A percentile compares a stretch with the other conserved stretches of the same genome.
Conservation (phyloP, 2,113 vertebrate genomes). For the Oreochromis spilurus region DNA sequence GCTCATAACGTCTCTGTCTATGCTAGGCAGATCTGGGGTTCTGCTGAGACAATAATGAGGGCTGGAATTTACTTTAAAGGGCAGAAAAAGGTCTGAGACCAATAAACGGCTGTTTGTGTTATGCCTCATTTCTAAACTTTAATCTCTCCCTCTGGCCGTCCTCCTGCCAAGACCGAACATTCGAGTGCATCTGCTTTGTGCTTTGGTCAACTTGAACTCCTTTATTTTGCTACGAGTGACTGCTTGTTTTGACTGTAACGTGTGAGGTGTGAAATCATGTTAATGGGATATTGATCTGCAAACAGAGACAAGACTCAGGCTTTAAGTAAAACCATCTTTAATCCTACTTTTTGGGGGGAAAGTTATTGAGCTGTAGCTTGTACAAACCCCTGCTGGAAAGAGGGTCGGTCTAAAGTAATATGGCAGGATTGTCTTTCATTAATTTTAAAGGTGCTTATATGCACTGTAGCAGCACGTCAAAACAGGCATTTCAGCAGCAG, state of each 20-base stretch:
- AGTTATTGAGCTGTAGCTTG: background rate
- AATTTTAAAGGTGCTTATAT: background rate
- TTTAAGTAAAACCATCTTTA: background rate
- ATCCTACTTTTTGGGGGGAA: background rate
- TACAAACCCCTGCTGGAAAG: background rate
- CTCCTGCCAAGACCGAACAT: background rate
- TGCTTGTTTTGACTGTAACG: background rate
- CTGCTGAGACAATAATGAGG: background rate
- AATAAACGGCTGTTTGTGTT: background rate
- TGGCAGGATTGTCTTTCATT: background rate
- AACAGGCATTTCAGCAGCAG: background rate
- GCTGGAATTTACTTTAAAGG: background rate
- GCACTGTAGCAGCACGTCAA: background rate
- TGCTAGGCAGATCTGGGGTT: background rate
- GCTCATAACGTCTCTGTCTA: background rate
- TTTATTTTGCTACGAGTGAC: background rate
- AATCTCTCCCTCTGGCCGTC: background rate
- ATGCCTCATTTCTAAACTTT: background rate
- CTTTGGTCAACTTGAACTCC: background rate
- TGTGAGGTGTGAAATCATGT: background rate
- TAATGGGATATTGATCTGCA: slow-evolving; percentile 11
- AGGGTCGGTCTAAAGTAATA: background rate
- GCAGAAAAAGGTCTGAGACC: background rate
- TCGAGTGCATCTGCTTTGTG: background rate
- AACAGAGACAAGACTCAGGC: background rate